These are phyloP conservation scores for Nudaria mundana DNA, from an alignment of 2,888 invertebrate species.

Conservation along the genomic window DNA sequence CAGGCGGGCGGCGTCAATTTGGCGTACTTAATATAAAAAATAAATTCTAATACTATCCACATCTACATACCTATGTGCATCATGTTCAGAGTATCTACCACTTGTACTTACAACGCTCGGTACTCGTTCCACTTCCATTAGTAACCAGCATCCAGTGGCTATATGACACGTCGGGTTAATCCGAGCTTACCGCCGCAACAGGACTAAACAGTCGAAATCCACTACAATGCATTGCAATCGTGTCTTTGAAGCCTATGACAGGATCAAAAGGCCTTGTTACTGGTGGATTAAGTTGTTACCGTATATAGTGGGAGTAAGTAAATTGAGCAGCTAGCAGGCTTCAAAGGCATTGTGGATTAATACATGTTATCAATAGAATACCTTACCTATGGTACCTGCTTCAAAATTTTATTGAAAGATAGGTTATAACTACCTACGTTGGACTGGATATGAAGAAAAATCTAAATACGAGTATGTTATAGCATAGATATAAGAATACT, in stretches of 20 bases:
- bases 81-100: too few relatives aligned
- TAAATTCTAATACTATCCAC: too few relatives aligned
- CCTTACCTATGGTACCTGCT: too few relatives aligned
- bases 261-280: constrained; percentile 64
- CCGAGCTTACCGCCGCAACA: constrained; percentile 62
- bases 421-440: too few relatives aligned
- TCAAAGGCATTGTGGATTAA: constrained; percentile 24
- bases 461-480: too few relatives aligned
- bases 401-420: too few relatives aligned
- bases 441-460: too few relatives aligned
- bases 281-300: constrained; percentile 27
- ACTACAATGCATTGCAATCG: constrained; percentile 61
- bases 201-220: constrained; percentile 63
- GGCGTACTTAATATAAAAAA: too few relatives aligned
- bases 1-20: too few relatives aligned
- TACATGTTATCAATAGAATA: too few relatives aligned
- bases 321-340: constrained; percentile 11
- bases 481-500: too few relatives aligned
- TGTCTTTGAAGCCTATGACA: constrained; percentile 73
- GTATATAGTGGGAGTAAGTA: constrained; percentile 24
- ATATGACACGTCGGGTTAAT: constrained; percentile 66
- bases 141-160: constrained; percentile 57
- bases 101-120: constrained; percentile 49
- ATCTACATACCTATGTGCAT: too few relatives aligned
- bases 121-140: constrained; percentile 55